Conservation (phyloP, 1,140 invertebrate genomes). For the Drosophila gunungcola region DNA sequence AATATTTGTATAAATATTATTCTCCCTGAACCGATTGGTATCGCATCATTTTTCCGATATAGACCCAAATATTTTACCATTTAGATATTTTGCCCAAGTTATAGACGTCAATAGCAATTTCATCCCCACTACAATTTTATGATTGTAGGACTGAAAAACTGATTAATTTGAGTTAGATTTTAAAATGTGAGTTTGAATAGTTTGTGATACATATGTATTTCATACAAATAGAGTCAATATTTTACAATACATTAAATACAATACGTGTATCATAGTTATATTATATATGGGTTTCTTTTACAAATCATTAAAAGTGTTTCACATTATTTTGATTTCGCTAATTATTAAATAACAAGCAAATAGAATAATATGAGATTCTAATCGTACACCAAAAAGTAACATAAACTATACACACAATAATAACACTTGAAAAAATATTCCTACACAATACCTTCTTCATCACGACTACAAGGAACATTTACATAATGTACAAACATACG, state of each 20-base stretch:
- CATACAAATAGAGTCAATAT: slow-evolving; percentile 83
- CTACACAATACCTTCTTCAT: slow-evolving; percentile 37
- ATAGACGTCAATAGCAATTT: neutral
- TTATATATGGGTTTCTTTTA: slow-evolving; percentile 42
- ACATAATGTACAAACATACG: slow-evolving; percentile 81
- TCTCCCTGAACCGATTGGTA: too few relatives aligned
- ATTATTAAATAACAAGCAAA: slow-evolving; percentile 82
- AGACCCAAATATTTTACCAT: too few relatives aligned
- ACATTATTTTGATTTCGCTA: slow-evolving; percentile 70
- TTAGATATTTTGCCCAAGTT: too few relatives aligned
- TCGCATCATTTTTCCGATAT: too few relatives aligned
- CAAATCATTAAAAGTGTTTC: slow-evolving; percentile 77
- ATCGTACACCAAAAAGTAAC: slow-evolving; percentile 67
- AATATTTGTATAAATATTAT: too few relatives aligned
- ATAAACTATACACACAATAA: slow-evolving; percentile 59
- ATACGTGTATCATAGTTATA: slow-evolving; percentile 69
- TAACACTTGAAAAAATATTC: slow-evolving; percentile 48
- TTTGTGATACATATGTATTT: slow-evolving; percentile 78
- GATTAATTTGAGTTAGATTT: slow-evolving; percentile 7
- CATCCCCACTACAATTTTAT: neutral
- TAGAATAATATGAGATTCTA: slow-evolving; percentile 60
- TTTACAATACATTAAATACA: slow-evolving; percentile 82
- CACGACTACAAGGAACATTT: slow-evolving; percentile 78
- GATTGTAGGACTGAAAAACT: neutral
- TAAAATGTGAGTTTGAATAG: slow-evolving; percentile 30